Evolutionary conservation across 2,797 vertebrate species (phyloP).

Genomic region (Todus mexicanus): DNA sequence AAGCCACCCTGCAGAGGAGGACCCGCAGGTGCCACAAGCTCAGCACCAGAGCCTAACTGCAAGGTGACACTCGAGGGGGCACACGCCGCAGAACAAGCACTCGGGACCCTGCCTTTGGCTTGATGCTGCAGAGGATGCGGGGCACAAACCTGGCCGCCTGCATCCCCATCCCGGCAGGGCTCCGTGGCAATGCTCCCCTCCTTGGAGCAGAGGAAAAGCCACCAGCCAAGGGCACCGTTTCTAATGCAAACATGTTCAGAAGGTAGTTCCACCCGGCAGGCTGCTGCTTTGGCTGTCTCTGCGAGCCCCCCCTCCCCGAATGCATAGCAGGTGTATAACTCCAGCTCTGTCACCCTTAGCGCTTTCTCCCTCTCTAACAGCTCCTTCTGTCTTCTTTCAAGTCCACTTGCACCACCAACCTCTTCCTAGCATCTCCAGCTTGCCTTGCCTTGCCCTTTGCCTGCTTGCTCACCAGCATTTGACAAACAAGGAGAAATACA

Average conservation of each 20-base stretch:
- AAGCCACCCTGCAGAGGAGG: background rate
- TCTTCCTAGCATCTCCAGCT: background rate
- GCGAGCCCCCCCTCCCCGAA: background rate
- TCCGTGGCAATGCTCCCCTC: background rate
- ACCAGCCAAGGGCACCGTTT: background rate
- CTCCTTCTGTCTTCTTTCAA: background rate
- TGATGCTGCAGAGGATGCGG: background rate
- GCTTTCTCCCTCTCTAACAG: background rate
- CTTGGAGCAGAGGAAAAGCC: background rate
- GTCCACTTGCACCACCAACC: background rate
- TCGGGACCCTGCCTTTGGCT: fast-evolving
- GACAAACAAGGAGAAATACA: background rate
- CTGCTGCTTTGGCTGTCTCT: background rate
- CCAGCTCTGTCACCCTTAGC: background rate
- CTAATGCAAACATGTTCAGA: background rate
- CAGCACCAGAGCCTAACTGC: background rate
- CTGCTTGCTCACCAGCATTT: background rate
- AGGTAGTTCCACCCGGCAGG: background rate
- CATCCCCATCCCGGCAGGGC: background rate
- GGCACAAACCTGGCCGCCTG: fast-evolving
- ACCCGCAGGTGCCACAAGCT: background rate
- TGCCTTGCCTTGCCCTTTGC: background rate
- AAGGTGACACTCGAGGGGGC: background rate
- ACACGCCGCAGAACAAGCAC: background rate
- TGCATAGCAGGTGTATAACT: background rate